Base-by-base conservation (phyloP, 2,888 invertebrate species). In the Polyommatus iphigenia region DNA sequence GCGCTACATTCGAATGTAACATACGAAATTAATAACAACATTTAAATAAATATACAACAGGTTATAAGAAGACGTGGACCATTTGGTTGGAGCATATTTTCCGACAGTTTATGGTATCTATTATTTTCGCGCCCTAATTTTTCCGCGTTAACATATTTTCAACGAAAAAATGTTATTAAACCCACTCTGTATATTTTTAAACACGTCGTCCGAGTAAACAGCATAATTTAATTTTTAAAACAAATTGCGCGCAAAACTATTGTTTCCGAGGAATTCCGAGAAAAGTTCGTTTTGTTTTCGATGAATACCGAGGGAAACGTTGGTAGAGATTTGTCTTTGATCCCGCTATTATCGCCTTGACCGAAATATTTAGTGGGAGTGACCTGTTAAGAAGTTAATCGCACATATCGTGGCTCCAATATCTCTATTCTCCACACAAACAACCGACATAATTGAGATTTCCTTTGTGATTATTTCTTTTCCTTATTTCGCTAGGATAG, bases 331-430 rank as follows among this genome's bases (percentile, higher is more conserved):
- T 67, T 29, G 29, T 67, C 29, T 15, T 67, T 67, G 6, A 67
- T 67, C 15, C 29, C 15, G 32, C 29, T 67, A 67, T 32, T 67
- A 32, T 67, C 67, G 67, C 6, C 32, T 29, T 67, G 2, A 18
- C 29, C 29, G 18, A 67, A 13, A 62, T 24, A 62, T 62, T 3
- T 24, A 10, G 24, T 18, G 20, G 24, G 59, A 62, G 67, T 29
- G 67, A 32, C 67, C 67, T 67, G 67, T 32, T 62, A 67, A 15
- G 32, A 67, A 67, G 67, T 67, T 32, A 67, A 67, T 29, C 67
- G 15, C 67, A 29, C 29, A 29, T 15, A 67, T 67, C 67, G 15
- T 67, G 15, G 29, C 15, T 67, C 67, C 67, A 67, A 67, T 67
- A 67, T 41, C 41, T 10, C 36, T 36, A 6, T 67, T 5, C 50